Evolutionary conservation across 2,797 vertebrate species (phyloP).

Genomic region (Potorous gilbertii): DNA sequence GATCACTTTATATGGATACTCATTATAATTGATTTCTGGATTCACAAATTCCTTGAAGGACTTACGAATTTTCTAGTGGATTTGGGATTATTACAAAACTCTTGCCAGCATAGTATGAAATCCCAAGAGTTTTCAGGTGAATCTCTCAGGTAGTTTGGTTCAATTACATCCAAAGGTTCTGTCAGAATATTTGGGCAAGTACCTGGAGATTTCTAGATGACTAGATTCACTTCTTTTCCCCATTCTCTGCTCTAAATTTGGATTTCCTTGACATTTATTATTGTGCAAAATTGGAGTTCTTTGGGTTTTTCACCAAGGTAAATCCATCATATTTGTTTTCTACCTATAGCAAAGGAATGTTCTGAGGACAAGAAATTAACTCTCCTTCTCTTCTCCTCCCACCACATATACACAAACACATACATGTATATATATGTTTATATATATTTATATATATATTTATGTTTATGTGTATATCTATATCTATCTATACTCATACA

Average conservation of each 20-base stretch:
- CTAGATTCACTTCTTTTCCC: constrained; percentile 17
- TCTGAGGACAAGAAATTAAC: neutral
- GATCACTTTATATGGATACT: constrained; percentile 3
- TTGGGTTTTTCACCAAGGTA: neutral
- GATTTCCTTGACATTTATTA: constrained; percentile 35
- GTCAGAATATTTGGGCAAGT: neutral
- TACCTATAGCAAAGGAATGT: neutral
- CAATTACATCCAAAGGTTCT: neutral
- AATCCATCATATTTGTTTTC: neutral
- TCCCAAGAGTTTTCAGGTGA: neutral
- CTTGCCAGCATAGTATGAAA: constrained; percentile 51
- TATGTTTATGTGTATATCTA: too few species aligned
- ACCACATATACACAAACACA: neutral
- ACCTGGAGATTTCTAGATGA: neutral
- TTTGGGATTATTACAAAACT: constrained; percentile 51
- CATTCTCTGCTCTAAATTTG: constrained; percentile 4
- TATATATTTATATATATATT: too few species aligned
- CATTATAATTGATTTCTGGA: constrained; percentile 36
- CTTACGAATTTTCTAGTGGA: constrained; percentile 54
- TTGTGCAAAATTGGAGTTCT: neutral
- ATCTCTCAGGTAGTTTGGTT: constrained; percentile 39
- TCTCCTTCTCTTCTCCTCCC: neutral
- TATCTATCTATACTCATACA: too few species aligned
- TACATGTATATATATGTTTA: too few species aligned
- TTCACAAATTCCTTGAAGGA: constrained; percentile 48